A percentile compares a stretch with the other conserved stretches of the same genome.
Evolutionary conservation across 2,888 invertebrate species (phyloP).

Genomic region (Harpagoxenus sublaevis): DNA sequence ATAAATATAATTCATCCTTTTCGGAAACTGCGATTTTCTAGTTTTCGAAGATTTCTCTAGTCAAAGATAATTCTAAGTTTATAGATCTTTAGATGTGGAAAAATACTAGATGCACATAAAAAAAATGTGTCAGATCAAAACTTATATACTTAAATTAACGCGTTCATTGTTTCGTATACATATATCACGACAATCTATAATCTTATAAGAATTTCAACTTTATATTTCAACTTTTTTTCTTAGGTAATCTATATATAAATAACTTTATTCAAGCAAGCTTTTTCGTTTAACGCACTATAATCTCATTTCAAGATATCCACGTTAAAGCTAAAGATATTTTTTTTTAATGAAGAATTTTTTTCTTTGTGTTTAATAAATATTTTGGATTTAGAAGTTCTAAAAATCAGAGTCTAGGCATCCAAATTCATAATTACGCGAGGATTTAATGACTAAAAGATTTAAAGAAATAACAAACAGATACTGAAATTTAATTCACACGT

Average conservation of each 20-base stretch:
- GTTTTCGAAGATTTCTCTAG: background rate
- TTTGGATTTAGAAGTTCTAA: background rate
- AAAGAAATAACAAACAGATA: background rate
- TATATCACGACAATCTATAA: too few relatives aligned
- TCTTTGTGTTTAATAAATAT: background rate
- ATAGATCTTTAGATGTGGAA: background rate
- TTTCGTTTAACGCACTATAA: too few relatives aligned
- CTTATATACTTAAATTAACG: too few relatives aligned
- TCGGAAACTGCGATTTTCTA: background rate
- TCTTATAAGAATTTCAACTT: too few relatives aligned
- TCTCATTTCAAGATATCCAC: too few relatives aligned
- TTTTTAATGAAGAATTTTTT: too few relatives aligned
- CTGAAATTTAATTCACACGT: background rate
- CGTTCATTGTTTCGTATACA: too few relatives aligned
- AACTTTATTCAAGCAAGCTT: too few relatives aligned
- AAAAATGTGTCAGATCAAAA: too few relatives aligned
- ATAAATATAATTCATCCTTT: slow-evolving; percentile 5
- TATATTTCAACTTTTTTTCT: too few relatives aligned
- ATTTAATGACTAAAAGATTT: background rate
- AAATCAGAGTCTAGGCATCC: background rate
- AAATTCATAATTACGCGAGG: background rate
- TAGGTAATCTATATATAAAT: too few relatives aligned
- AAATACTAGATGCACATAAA: background rate
- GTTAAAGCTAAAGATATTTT: too few relatives aligned
- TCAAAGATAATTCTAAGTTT: background rate